phyloP scores from a whole-genome alignment of 2,797 vertebrate genomes.

The Lutjanus argentimaculatus region DNA sequence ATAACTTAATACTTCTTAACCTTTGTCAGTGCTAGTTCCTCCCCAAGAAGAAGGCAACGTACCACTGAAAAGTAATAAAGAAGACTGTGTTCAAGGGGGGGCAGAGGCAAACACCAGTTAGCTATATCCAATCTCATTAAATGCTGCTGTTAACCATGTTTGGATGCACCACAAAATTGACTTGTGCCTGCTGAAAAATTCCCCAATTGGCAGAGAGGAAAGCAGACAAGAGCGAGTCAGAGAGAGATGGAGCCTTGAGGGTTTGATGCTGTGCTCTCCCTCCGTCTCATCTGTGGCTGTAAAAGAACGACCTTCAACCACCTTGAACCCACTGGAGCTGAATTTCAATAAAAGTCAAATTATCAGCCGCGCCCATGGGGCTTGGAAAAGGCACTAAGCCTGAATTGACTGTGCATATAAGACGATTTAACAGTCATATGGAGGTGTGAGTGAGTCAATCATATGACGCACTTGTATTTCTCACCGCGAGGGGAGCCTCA shows the following conservation, averaged over 20 bases:
- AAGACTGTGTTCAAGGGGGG: slow-evolving; percentile 27
- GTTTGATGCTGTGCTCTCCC: slow-evolving; percentile 42
- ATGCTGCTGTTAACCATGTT: slow-evolving; percentile 75
- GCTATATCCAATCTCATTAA: slow-evolving; percentile 73
- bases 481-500: slow-evolving; percentile 46
- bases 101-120: slow-evolving; percentile 50
- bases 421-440: slow-evolving; percentile 80
- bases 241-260: slow-evolving; percentile 52
- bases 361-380: slow-evolving; percentile 75
- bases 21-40: slow-evolving; percentile 33
- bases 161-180: slow-evolving; percentile 75
- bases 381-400: slow-evolving; percentile 61
- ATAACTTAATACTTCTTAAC: slow-evolving; percentile 36
- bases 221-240: slow-evolving; percentile 40
- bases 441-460: slow-evolving; percentile 83
- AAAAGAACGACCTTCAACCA: slow-evolving; percentile 81
- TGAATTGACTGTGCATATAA: slow-evolving; percentile 73
- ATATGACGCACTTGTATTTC: slow-evolving; percentile 54
- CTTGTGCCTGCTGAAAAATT: slow-evolving; percentile 56
- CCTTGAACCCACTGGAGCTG: slow-evolving; percentile 83
- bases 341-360: slow-evolving; percentile 87
- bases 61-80: slow-evolving; percentile 55
- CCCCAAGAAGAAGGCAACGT: slow-evolving; percentile 30
- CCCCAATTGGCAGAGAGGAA: slow-evolving; percentile 46
- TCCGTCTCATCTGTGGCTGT: slow-evolving; percentile 61